These are phyloP conservation scores for Neolamprologus longior DNA, from an alignment of 2,113 vertebrate genomes.

Conservation along the genomic window DNA sequence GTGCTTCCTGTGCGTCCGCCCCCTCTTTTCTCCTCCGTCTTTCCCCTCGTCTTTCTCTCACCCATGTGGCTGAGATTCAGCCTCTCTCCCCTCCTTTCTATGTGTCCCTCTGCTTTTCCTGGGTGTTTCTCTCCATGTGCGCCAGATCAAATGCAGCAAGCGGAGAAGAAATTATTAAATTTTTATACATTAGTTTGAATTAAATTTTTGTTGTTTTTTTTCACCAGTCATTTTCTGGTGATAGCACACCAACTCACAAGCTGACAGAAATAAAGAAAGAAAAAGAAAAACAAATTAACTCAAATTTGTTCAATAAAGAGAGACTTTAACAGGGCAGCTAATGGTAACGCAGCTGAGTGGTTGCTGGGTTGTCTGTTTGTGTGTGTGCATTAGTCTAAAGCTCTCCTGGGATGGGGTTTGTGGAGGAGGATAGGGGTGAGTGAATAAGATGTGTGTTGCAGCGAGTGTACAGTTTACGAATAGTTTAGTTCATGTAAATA, in stretches of 20 bases:
- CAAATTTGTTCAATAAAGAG: not conserved
- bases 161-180: not conserved
- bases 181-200: not conserved
- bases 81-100: constrained; percentile 71
- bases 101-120: constrained; percentile 22
- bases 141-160: constrained; percentile 36
- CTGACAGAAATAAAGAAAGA: not conserved
- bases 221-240: not conserved
- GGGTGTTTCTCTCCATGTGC: not conserved
- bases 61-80: constrained; percentile 79
- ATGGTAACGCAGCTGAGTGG: not conserved
- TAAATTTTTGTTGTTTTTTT: not conserved
- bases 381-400: not conserved
- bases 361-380: not conserved
- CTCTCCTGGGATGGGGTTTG: constrained; percentile 17
- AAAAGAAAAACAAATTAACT: not conserved
- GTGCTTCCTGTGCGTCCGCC: constrained; percentile 94
- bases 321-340: not conserved
- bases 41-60: constrained; percentile 20
- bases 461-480: not conserved
- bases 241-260: not conserved
- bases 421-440: constrained; percentile 34
- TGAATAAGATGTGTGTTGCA: not conserved
- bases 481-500: not conserved
- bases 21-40: constrained; percentile 26